Evolutionary conservation across 1,140 invertebrate genomes (phyloP).

Genomic region (Onthophagus taurus): DNA sequence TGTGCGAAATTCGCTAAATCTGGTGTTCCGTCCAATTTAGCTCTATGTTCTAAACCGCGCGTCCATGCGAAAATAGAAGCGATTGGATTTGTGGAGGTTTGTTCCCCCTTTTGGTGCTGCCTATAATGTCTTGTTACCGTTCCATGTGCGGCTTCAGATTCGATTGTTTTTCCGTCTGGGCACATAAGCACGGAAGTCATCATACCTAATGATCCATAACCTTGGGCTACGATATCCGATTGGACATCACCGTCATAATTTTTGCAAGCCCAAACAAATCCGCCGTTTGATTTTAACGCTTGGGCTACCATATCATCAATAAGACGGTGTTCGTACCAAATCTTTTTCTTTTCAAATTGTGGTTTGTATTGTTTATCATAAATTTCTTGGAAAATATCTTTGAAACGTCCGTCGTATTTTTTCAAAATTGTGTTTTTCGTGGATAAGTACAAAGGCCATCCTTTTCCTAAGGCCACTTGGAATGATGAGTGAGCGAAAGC

Average conservation of each 20-base stretch:
- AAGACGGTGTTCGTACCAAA: conserved; percentile 87
- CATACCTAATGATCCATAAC: conserved; percentile 77
- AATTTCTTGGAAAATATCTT: conserved; percentile 87
- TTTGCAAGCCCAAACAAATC: conserved; percentile 90
- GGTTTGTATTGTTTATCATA: conserved; percentile 73
- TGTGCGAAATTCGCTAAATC: conserved; percentile 52
- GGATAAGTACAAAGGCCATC: conserved; percentile 75
- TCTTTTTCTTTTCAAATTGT: conserved; percentile 64
- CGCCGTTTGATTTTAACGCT: conserved; percentile 72
- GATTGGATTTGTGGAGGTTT: conserved; percentile 83
- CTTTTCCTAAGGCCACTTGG: conserved; percentile 70
- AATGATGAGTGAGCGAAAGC: conserved; percentile 82
- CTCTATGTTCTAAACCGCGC: conserved; percentile 71
- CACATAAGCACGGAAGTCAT: conserved; percentile 90
- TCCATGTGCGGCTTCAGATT: conserved; percentile 86
- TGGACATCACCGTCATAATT: conserved; percentile 91
- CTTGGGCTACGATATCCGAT: conserved; percentile 81
- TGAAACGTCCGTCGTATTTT: conserved; percentile 83
- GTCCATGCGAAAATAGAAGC: conserved; percentile 93
- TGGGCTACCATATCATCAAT: conserved; percentile 93
- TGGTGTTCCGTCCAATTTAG: conserved; percentile 68
- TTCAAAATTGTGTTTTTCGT: conserved; percentile 92
- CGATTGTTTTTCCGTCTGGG: conserved; percentile 83
- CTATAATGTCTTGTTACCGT: conserved; percentile 86
- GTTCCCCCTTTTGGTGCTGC: conserved; percentile 68